Evolutionary conservation across 2,797 vertebrate genomes (phyloP), one percentile per base, ranked within the genome.

Genomic region (Pseudochirops corinnae): DNA sequence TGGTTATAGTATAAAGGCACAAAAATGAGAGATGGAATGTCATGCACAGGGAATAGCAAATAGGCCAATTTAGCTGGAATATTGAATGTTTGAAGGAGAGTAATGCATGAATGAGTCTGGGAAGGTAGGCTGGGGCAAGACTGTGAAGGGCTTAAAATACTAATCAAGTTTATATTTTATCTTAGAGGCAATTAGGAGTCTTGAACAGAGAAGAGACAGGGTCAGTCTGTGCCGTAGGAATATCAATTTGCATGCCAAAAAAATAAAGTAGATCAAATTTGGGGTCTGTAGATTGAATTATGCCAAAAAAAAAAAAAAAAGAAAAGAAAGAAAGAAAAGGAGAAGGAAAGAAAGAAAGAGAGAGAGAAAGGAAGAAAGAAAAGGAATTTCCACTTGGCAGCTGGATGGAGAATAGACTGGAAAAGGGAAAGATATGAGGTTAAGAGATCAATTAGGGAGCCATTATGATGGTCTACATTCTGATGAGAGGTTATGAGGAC

Each of bases 11-110:
- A 24, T 46, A 82, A 46, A 82, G 18, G n/a, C 39, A 82, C 67
- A 82, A 82, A 82, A 82, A 46, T 46, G 67, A 82, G n/a, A 46
- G n/a, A 82, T 82, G 67, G 67, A 82, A 82, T 82, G n/a, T 82
- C 67, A 82, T 24, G n/a, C 46, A 21, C n/a, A 82, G 67, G 5
- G 67, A 82, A 82, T 46, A 46, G 67, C 18, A 82, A 82, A 82
- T 24, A 82, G n/a, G n/a, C 67, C 67, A 82, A 46, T 82, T 82
- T 82, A 46, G 39, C 18, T 82, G n/a, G 67, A 46, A 82, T 82
- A 82, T 82, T 82, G 67, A 82, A 82, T 82, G 21, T 82, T 24
- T 39, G 67, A 46, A 82, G 18, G n/a, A 82, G n/a, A 82, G n/a
- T 46, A 82, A 82, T 46, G 67, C n/a, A 82, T 6, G 18, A 82